phyloP scores from a whole-genome alignment of 2,113 vertebrate species.

The Bambusicola thoracicus region DNA sequence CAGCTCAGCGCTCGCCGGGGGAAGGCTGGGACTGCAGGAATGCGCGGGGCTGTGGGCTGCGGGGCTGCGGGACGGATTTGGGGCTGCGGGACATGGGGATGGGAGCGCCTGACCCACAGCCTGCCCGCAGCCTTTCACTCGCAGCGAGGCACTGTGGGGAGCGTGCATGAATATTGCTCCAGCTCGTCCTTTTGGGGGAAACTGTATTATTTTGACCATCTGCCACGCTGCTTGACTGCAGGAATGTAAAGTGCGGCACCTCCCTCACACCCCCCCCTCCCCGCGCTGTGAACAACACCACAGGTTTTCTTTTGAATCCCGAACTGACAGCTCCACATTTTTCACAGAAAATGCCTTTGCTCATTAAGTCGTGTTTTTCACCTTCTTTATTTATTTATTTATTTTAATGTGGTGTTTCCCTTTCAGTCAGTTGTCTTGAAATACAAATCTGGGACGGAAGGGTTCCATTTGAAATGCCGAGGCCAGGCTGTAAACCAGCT shows the following conservation, averaged over 20 bases:
- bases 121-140: conserved; percentile 34
- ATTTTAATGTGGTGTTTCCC: background rate
- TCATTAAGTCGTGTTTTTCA: background rate
- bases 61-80: background rate
- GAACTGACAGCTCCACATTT: conserved; percentile 28
- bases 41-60: conserved; percentile 62
- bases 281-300: background rate
- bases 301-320: conserved; percentile 38
- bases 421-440: background rate
- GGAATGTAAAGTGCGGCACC: conserved; percentile 79
- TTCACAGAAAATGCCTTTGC: conserved; percentile 42
- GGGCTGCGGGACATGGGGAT: background rate
- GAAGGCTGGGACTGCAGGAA: conserved; percentile 73
- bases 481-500: background rate
- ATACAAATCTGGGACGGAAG: background rate
- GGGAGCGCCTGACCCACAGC: background rate
- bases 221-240: conserved; percentile 80
- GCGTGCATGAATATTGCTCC: conserved; percentile 14
- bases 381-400: background rate
- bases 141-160: conserved; percentile 16
- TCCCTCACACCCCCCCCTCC: background rate
- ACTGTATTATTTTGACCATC: conserved; percentile 85
- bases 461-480: background rate
- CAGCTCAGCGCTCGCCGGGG: background rate
- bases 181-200: conserved; percentile 76